Evolutionary conservation across 1,140 invertebrate genomes (phyloP).

Genomic region (Trachelipus rathkii): DNA sequence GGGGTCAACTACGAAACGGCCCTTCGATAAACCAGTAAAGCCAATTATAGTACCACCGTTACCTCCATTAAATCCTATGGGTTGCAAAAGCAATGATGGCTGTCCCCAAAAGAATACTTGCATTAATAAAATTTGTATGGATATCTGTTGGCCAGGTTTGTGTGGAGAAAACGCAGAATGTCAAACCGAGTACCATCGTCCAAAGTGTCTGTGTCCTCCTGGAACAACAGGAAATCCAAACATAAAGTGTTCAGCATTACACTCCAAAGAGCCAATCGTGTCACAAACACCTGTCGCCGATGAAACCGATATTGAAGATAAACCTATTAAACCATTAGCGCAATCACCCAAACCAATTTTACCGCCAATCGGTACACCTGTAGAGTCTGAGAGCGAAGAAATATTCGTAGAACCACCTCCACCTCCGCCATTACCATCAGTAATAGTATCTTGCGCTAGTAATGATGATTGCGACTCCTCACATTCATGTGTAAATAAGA

Average conservation of each 20-base stretch:
- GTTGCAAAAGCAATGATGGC: constrained; percentile 65
- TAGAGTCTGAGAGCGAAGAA: constrained; percentile 10
- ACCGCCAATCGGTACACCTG: constrained; percentile 23
- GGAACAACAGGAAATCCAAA: constrained; percentile 60
- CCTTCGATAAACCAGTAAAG: background rate
- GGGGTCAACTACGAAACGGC: constrained; percentile 17
- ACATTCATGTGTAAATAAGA: constrained; percentile 68
- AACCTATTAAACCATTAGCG: constrained; percentile 16
- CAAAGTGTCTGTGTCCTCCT: constrained; percentile 54
- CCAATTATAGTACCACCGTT: constrained; percentile 24
- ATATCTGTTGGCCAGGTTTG: constrained; percentile 52
- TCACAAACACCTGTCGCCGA: constrained; percentile 57
- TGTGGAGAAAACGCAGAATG: constrained; percentile 51
- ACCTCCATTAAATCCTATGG: constrained; percentile 59
- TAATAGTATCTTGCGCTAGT: constrained; percentile 69
- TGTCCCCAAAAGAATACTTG: constrained; percentile 80
- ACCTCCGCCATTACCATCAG: constrained; percentile 71
- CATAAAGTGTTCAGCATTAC: constrained; percentile 62
- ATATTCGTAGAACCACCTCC: constrained; percentile 48
- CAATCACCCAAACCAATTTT: constrained; percentile 11
- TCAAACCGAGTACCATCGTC: constrained; percentile 47
- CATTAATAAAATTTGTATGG: constrained; percentile 69
- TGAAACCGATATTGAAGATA: constrained; percentile 6
- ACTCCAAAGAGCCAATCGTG: constrained; percentile 75
- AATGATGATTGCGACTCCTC: constrained; percentile 72